These are phyloP conservation scores for Bicyclus anynana DNA, from an alignment of 1,140 invertebrate genomes.

Conservation along the genomic window DNA sequence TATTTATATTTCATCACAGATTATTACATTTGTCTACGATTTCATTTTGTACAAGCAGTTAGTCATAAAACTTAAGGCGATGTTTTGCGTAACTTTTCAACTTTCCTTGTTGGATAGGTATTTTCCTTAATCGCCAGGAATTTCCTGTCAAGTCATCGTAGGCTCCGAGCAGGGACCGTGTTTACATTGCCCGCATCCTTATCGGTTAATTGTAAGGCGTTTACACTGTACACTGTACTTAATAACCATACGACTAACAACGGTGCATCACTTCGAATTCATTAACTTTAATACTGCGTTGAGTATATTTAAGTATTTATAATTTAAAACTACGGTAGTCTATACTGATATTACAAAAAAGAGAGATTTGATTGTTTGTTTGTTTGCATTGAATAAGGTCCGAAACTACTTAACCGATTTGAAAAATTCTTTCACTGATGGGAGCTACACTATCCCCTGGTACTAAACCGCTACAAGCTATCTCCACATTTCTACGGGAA, in stretches of 20 bases:
- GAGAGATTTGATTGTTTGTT: too few species aligned
- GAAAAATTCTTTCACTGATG: too few species aligned
- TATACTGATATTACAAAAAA: too few species aligned
- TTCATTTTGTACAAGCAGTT: too few species aligned
- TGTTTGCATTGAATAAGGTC: too few species aligned
- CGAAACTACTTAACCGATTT: too few species aligned
- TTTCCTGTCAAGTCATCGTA: neutral
- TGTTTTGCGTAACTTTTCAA: neutral
- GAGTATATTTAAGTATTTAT: too few species aligned
- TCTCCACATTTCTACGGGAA: too few species aligned
- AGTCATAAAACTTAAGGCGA: neutral
- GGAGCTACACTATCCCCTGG: too few species aligned
- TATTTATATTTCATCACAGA: too few species aligned
- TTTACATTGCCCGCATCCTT: slow-evolving; percentile 19
- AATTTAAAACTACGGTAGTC: too few species aligned
- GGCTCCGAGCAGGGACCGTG: slow-evolving; percentile 1
- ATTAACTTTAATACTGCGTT: neutral
- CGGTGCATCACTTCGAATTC: neutral
- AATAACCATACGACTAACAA: neutral
- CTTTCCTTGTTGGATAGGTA: neutral
- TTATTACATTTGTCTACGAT: neutral
- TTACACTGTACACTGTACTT: slow-evolving; percentile 1
- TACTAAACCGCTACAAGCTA: too few species aligned
- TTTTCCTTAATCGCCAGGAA: neutral
- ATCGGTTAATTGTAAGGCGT: slow-evolving; percentile 21